A percentile compares a stretch with the other conserved stretches of the same genome.
phyloP scores from a whole-genome alignment of 2,797 vertebrate species.

The Sebastes flavidus region DNA sequence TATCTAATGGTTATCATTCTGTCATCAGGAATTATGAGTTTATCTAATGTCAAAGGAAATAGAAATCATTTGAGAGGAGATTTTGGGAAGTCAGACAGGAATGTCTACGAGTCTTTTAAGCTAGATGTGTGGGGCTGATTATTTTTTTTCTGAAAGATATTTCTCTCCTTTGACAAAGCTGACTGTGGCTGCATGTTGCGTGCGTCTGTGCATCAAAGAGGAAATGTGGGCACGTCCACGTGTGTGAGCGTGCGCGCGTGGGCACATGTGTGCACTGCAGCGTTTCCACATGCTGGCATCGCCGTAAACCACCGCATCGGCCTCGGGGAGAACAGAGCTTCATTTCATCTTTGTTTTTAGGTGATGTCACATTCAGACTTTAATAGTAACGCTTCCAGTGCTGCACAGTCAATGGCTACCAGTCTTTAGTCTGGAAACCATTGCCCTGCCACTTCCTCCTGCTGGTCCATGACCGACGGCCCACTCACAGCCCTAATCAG shows the following conservation, averaged over 20 bases:
- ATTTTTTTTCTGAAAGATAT: slow-evolving; percentile 6
- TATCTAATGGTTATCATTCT: slow-evolving; percentile 38
- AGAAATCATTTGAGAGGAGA: background rate
- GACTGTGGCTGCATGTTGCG: slow-evolving; percentile 28
- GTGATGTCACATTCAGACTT: slow-evolving; percentile 64
- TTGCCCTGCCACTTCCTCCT: slow-evolving; percentile 56
- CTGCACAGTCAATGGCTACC: slow-evolving; percentile 29
- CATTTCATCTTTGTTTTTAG: slow-evolving; percentile 62
- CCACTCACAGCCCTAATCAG: slow-evolving; percentile 57
- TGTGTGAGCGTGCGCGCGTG: slow-evolving; percentile 3
- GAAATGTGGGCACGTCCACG: background rate
- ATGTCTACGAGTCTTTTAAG: slow-evolving; percentile 39
- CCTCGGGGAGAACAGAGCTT: slow-evolving; percentile 22
- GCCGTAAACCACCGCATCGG: slow-evolving; percentile 37
- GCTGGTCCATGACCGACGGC: slow-evolving; percentile 39
- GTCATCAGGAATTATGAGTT: slow-evolving; percentile 48
- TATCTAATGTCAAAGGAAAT: slow-evolving; percentile 38
- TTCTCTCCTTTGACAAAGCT: slow-evolving; percentile 37
- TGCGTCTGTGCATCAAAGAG: slow-evolving; percentile 37
- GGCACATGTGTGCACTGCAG: slow-evolving; percentile 14
- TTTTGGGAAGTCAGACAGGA: slow-evolving; percentile 25
- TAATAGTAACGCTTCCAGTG: slow-evolving; percentile 18
- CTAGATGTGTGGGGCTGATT: slow-evolving; percentile 16
- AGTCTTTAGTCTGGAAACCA: slow-evolving; percentile 63
- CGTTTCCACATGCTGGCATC: slow-evolving; percentile 56